Percentiles rank a stretch among this genome's conserved stretches.
Conservation (phyloP, 2,797 vertebrate species). For the Chelonia mydas region DNA sequence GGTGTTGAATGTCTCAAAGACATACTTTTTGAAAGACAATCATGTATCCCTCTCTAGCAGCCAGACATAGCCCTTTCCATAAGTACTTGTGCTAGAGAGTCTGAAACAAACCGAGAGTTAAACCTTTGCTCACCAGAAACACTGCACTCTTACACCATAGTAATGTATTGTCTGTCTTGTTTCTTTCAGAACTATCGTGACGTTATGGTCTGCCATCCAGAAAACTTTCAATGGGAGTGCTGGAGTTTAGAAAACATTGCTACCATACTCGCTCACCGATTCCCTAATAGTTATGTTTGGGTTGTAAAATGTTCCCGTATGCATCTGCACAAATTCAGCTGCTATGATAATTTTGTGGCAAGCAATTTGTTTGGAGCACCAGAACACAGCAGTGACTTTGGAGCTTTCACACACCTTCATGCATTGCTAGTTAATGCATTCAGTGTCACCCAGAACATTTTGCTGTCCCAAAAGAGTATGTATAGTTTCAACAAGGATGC, state of each 20-base stretch:
- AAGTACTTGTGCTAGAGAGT: not conserved
- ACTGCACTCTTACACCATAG: not conserved
- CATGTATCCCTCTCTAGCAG: not conserved
- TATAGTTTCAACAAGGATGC: slow-evolving; percentile 73
- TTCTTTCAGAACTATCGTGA: slow-evolving; percentile 92
- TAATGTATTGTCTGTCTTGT: not conserved
- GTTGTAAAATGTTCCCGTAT: slow-evolving; percentile 92
- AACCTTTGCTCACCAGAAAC: not conserved
- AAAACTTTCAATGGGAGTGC: slow-evolving; percentile 89
- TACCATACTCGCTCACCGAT: slow-evolving; percentile 85
- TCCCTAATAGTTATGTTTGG: slow-evolving; percentile 91
- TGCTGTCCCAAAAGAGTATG: slow-evolving; percentile 75
- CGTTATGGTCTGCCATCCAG: slow-evolving; percentile 90
- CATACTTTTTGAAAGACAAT: not conserved
- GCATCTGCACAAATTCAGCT: slow-evolving; percentile 98
- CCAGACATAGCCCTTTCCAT: not conserved
- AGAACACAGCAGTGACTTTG: slow-evolving; percentile 86
- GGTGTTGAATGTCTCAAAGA: not conserved
- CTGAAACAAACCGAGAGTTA: not conserved
- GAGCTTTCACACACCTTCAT: slow-evolving; percentile 91
- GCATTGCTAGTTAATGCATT: slow-evolving; percentile 90
- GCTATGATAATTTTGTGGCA: slow-evolving; percentile 95
- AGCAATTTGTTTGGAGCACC: slow-evolving; percentile 97
- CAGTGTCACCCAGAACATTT: slow-evolving; percentile 82
- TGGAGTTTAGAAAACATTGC: slow-evolving; percentile 96